These are phyloP conservation scores for Slavum lentiscoides DNA, from an alignment of 2,888 invertebrate species.

Conservation along the genomic window DNA sequence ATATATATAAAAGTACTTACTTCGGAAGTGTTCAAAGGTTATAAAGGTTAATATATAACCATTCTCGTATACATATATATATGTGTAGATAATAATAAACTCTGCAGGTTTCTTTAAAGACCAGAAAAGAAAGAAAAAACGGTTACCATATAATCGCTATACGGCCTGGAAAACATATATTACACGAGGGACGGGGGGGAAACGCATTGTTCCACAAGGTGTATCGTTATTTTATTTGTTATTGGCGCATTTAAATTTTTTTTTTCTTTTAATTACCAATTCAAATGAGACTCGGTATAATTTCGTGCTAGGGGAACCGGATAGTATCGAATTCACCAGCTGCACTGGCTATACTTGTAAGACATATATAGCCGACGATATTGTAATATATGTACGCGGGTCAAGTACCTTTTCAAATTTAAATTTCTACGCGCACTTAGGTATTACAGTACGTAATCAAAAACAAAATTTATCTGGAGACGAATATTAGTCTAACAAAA, in stretches of 20 bases:
- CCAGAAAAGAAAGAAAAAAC: constrained; percentile 2
- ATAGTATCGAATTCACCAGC: constrained; percentile 42
- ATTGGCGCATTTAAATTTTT: constrained; percentile 26
- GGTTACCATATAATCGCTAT: constrained; percentile 29
- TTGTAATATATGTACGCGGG: not conserved
- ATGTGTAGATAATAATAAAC: not conserved
- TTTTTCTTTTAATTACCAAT: constrained; percentile 45
- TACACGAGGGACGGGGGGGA: not conserved
- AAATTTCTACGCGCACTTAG: not conserved
- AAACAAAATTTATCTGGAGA: too few relatives aligned
- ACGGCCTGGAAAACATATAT: constrained; percentile 38
- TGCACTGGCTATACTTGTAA: constrained; percentile 26
- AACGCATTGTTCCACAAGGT: constrained; percentile 35
- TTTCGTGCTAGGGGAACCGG: constrained; percentile 9
- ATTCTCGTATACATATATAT: not conserved
- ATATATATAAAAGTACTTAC: not conserved
- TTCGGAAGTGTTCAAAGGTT: constrained; percentile 43
- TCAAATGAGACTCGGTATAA: constrained; percentile 41
- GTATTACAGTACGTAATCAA: not conserved
- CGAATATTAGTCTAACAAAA: too few relatives aligned
- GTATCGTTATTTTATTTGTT: constrained; percentile 43
- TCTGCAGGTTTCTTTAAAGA: constrained; percentile 5
- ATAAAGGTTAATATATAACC: constrained; percentile 30
- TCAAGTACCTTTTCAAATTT: constrained; percentile 38
- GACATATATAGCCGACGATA: not conserved